These are phyloP conservation scores for Musca domestica DNA, from an alignment of 1,140 invertebrate species.

Conservation along the genomic window DNA sequence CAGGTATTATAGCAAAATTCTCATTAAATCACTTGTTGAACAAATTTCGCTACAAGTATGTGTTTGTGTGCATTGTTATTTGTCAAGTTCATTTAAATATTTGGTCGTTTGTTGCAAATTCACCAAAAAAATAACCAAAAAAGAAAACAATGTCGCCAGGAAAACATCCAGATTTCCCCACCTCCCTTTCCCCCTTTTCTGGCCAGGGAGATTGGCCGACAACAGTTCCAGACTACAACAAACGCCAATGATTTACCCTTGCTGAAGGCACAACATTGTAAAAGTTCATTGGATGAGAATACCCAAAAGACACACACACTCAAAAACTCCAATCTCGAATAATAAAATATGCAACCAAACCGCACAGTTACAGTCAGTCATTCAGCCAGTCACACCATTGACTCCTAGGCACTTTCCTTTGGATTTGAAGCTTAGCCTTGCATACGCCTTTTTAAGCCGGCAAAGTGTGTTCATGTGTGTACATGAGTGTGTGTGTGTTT, in stretches of 20 bases:
- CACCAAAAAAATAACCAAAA: not conserved
- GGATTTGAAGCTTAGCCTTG: not conserved
- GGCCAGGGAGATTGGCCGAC: too few relatives aligned
- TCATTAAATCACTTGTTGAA: slow-evolving; percentile 12
- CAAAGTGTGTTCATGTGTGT: too few relatives aligned
- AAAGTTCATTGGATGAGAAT: slow-evolving; percentile 1
- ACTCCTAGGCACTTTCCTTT: too few relatives aligned
- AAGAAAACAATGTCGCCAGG: too few relatives aligned
- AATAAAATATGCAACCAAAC: not conserved
- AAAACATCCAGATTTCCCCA: too few relatives aligned
- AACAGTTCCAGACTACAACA: too few relatives aligned
- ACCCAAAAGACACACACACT: not conserved
- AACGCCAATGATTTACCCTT: too few relatives aligned
- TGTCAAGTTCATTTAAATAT: slow-evolving; percentile 17
- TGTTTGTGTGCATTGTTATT: not conserved
- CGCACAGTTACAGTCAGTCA: not conserved
- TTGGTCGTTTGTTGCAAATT: slow-evolving; percentile 13
- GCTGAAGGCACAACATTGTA: slow-evolving; percentile 6
- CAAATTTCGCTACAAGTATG: not conserved
- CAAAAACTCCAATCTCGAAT: not conserved
- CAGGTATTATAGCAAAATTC: too few relatives aligned
- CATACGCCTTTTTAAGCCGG: slow-evolving; percentile 3
- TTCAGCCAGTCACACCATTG: too few relatives aligned
- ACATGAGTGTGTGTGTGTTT: too few relatives aligned
- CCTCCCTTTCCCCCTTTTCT: too few relatives aligned